Evolutionary conservation across 2,797 vertebrate species (phyloP), one percentile per base, ranked within the genome.

Genomic region (Pseudochirops corinnae): DNA sequence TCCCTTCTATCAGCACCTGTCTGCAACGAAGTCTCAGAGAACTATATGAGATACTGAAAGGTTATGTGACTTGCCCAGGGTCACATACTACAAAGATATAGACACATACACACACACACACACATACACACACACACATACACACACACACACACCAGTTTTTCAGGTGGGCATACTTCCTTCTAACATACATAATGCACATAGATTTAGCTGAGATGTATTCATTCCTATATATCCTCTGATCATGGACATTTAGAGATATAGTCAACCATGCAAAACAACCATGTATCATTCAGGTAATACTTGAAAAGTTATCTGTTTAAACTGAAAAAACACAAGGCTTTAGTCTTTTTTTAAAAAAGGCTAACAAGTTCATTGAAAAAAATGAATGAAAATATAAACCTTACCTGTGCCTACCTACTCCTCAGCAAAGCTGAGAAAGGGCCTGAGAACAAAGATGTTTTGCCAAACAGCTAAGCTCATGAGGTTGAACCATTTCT

Each of bases 111-210:
- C 50, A 53, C 87, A 90, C 33, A 95, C 26, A 14, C 5, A 55
- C 13, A 46, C 7, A 55, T 11, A 57, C 56, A 58, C 57, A 58
- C 57, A 58, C 26, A 29, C 57, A 39, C 50, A 56, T 55, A 31
- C 0, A 31, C 6, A 46, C 91, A 13, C 1, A 56, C 12, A n/a
- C 3, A 46, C 4, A 28, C 9, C 0, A 11, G 55, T 31, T 31
- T 53, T n/a, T 91, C 31, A 56, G 90, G 31, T 55, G 55, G 57
- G 90, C 24, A 26, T 33, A 4, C 7, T 60, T 56, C n/a, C n/a
- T 18, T 24, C 39, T n/a, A 33, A 26, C 33, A 87, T 7, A 53
- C 6, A 50, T 0, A 24, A 46, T 50, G 31, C 39, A 31, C 29
- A 91, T 10, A 4, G 13, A 31, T 6, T 50, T 12, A 1, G 31